Evolutionary conservation across 2,888 invertebrate species (phyloP).

Genomic region (Zhuqinia jingwanae): DNA sequence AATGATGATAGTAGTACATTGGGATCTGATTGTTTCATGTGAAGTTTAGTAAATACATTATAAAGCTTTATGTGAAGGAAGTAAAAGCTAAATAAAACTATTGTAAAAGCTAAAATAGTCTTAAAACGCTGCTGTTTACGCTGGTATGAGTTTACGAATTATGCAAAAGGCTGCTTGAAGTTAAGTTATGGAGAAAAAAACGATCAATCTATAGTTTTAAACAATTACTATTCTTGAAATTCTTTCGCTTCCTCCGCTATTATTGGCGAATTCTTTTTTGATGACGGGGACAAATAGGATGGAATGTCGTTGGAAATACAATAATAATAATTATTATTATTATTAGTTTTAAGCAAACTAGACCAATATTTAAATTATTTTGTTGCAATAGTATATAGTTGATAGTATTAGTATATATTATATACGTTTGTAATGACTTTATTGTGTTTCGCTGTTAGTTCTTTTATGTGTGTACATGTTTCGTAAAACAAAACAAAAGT

Average conservation of each 20-base stretch:
- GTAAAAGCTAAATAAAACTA: no score
- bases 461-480: neutral
- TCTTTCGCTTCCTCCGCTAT: slow-evolving; percentile 22
- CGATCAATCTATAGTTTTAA: no score
- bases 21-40: slow-evolving; percentile 41
- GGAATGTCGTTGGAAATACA: neutral
- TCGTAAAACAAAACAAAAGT: neutral
- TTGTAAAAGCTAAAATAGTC: neutral
- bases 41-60: slow-evolving; percentile 20
- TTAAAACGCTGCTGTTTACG: slow-evolving; percentile 11
- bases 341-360: neutral
- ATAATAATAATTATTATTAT: neutral
- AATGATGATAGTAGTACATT: slow-evolving; percentile 9
- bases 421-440: neutral
- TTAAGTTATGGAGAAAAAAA: neutral
- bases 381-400: neutral
- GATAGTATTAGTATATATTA: neutral
- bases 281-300: neutral
- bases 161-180: slow-evolving; percentile 52
- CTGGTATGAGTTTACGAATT: slow-evolving; percentile 44
- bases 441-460: neutral
- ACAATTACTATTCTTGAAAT: slow-evolving; percentile 28
- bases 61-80: neutral
- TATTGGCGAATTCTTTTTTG: neutral
- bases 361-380: neutral